Evolutionary conservation across 2,888 invertebrate genomes (phyloP).

Genomic region (Lordiphosa fenestrarum): DNA sequence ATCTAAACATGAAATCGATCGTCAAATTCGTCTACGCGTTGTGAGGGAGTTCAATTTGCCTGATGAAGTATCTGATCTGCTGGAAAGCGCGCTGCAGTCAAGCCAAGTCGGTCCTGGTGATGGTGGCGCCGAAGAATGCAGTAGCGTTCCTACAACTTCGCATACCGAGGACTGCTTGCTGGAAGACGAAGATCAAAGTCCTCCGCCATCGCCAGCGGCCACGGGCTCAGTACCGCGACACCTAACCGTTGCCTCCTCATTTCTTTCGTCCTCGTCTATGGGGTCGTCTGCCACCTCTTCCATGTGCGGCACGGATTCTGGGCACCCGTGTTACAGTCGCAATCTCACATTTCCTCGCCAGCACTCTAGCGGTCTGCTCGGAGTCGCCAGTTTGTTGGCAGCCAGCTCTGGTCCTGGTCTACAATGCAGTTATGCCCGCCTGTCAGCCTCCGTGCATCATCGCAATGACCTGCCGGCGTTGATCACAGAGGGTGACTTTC

Average conservation of each 20-base stretch:
- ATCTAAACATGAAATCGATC: slow-evolving; percentile 88
- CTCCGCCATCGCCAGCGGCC: slow-evolving; percentile 81
- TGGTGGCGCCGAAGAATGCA: slow-evolving; percentile 40
- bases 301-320: slow-evolving; percentile 67
- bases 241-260: slow-evolving; percentile 52
- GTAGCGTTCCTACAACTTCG: slow-evolving; percentile 62
- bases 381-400: slow-evolving; percentile 52
- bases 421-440: slow-evolving; percentile 71
- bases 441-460: slow-evolving; percentile 78
- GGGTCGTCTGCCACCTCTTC: slow-evolving; percentile 62
- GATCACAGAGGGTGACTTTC: slow-evolving; percentile 84
- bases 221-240: slow-evolving; percentile 57
- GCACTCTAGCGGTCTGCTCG: slow-evolving; percentile 69
- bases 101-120: slow-evolving; percentile 48
- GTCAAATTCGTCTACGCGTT: slow-evolving; percentile 91
- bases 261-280: slow-evolving; percentile 78
- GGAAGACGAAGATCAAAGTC: slow-evolving; percentile 76
- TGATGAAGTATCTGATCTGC: slow-evolving; percentile 90
- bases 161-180: slow-evolving; percentile 73
- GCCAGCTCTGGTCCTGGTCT: slow-evolving; percentile 57
- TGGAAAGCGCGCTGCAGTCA: slow-evolving; percentile 82
- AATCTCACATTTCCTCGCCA: slow-evolving; percentile 85
- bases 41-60: slow-evolving; percentile 97
- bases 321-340: slow-evolving; percentile 82
- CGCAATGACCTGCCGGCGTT: slow-evolving; percentile 85